Percentiles rank a stretch among this genome's conserved stretches.
phyloP scores from a whole-genome alignment of 2,888 invertebrate species.

The Lycaena phlaeas region DNA sequence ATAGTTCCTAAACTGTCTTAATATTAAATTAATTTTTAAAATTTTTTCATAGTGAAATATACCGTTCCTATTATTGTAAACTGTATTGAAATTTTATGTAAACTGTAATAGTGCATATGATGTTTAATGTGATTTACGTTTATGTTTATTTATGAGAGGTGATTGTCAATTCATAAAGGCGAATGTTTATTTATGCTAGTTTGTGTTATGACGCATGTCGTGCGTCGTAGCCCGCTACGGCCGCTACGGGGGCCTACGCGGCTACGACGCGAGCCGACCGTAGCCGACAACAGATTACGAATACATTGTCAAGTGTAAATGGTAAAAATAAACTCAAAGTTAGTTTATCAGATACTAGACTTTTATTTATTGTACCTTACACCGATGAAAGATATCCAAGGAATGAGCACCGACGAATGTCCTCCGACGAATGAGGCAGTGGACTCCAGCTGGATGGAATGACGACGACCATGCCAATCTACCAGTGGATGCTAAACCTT shows the following conservation, averaged over 20 bases:
- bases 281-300: slow-evolving; percentile 71
- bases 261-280: slow-evolving; percentile 54
- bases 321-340: slow-evolving; percentile 76
- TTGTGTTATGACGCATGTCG: slow-evolving; percentile 36
- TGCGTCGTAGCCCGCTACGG: slow-evolving; percentile 37
- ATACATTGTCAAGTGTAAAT: slow-evolving; percentile 75
- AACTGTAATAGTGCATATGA: slow-evolving; percentile 34
- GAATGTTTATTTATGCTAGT: slow-evolving; percentile 16
- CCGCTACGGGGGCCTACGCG: slow-evolving; percentile 38
- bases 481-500: no score
- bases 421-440: no score
- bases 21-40: slow-evolving; percentile 64
- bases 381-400: no score
- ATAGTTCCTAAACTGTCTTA: slow-evolving; percentile 72
- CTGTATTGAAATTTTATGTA: slow-evolving; percentile 53
- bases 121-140: slow-evolving; percentile 34
- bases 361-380: slow-evolving; percentile 50
- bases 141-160: slow-evolving; percentile 31
- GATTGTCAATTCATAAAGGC: slow-evolving; percentile 21
- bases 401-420: no score
- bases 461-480: no score
- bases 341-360: slow-evolving; percentile 71
- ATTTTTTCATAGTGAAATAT: slow-evolving; percentile 70
- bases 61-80: slow-evolving; percentile 71
- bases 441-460: no score